phyloP scores from a whole-genome alignment of 1,140 invertebrate genomes.

The Elysia chlorotica region DNA sequence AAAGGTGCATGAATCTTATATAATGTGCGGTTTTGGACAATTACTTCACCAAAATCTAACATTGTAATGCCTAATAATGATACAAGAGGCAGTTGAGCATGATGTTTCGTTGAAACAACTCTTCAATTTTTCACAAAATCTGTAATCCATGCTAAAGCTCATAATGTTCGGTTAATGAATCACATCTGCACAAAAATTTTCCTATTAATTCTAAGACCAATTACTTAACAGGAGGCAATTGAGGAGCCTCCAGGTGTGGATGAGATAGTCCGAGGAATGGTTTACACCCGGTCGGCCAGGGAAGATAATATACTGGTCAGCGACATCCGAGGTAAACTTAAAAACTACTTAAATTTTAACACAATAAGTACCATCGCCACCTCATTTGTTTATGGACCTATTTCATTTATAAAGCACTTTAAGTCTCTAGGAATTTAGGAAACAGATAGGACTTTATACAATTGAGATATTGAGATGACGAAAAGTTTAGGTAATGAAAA shows the following conservation, averaged over 20 bases:
- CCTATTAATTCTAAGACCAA: neutral
- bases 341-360: no score
- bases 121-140: neutral
- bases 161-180: neutral
- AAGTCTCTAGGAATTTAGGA: no score
- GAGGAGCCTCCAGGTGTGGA: conserved; percentile 68
- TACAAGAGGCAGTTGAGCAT: no score
- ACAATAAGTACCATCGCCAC: no score
- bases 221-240: conserved; percentile 22
- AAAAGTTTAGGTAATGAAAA: no score
- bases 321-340: conserved; percentile 78
- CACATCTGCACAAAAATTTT: neutral
- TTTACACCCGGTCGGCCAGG: conserved; percentile 90
- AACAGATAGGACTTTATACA: no score
- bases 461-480: no score
- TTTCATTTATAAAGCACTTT: no score
- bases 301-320: conserved; percentile 94
- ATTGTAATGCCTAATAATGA: neutral
- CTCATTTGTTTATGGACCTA: no score
- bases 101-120: no score
- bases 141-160: neutral
- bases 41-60: conserved; percentile 27
- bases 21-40: neutral
- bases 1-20: no score
- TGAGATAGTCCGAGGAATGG: conserved; percentile 85